Conservation (phyloP, 2,888 invertebrate genomes). For the Ditylenchus weischeri region DNA sequence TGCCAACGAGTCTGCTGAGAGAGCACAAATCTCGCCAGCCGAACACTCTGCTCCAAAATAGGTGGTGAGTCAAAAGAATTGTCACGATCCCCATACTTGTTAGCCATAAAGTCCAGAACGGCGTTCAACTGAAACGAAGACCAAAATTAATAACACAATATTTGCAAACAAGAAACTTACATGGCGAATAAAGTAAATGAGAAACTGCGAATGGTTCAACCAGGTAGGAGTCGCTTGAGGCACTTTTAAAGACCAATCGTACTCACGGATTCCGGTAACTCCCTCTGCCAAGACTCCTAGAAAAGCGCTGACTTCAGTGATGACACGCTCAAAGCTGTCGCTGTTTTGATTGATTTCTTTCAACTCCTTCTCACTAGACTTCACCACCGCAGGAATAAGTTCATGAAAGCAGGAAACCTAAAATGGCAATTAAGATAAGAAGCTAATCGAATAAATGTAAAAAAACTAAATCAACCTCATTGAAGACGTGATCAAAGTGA, state of each 20-base stretch:
- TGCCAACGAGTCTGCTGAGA: conserved; percentile 27
- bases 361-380: conserved; percentile 26
- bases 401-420: conserved; percentile 38
- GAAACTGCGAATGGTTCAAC: conserved; percentile 31
- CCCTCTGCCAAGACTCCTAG: conserved; percentile 28
- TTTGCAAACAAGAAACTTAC: conserved; percentile 19
- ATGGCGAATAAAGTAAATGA: conserved; percentile 31
- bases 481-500: conserved; percentile 35
- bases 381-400: conserved; percentile 29
- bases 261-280: conserved; percentile 16
- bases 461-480: conserved; percentile 24
- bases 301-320: conserved; percentile 27
- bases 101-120: conserved; percentile 17
- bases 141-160: not conserved
- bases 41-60: conserved; percentile 2
- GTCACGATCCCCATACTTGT: not conserved
- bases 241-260: conserved; percentile 18
- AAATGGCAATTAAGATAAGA: not conserved
- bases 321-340: not conserved
- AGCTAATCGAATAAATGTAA: not conserved
- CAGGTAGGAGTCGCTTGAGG: conserved; percentile 24
- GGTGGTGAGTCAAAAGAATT: not conserved
- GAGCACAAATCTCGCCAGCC: conserved; percentile 33
- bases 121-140: conserved; percentile 22
- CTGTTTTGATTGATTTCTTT: conserved; percentile 20